Conservation (phyloP, 2,797 vertebrate genomes). For the Myotis daubentonii region DNA sequence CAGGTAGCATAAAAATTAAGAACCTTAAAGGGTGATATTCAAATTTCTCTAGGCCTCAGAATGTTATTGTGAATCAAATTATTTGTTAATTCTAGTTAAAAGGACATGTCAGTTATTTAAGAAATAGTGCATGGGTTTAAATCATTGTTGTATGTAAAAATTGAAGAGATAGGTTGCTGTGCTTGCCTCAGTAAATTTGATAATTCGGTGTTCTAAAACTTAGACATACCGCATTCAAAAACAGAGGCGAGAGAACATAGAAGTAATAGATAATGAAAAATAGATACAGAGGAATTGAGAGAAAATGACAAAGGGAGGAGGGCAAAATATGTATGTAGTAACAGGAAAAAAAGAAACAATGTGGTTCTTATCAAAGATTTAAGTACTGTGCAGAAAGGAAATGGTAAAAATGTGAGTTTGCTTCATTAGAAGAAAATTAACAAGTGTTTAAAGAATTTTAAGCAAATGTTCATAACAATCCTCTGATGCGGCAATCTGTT, state of each 20-base stretch:
- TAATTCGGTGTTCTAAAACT: background rate
- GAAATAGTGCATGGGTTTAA: background rate
- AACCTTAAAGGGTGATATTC: background rate
- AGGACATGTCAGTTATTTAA: background rate
- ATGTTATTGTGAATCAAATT: background rate
- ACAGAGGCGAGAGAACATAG: background rate
- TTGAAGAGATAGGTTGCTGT: background rate
- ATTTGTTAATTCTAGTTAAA: background rate
- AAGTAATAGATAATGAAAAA: background rate
- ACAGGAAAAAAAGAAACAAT: background rate
- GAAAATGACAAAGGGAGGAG: background rate
- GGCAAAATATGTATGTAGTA: background rate
- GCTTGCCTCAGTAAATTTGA: background rate
- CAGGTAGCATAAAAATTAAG: background rate
- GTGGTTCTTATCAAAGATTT: background rate
- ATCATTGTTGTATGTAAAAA: background rate
- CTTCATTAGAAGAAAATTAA: conserved; percentile 72
- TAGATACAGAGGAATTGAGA: background rate
- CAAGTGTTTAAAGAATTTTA: conserved; percentile 58
- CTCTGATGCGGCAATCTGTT: conserved; percentile 70
- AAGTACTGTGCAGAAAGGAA: background rate
- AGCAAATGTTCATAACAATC: conserved; percentile 43
- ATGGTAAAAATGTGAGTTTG: conserved; percentile 53
- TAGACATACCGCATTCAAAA: background rate
- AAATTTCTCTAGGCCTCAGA: background rate